Evolutionary conservation across 2,888 invertebrate species (phyloP), one percentile per base, ranked within the genome.

Genomic region (Onchidella celtica): DNA sequence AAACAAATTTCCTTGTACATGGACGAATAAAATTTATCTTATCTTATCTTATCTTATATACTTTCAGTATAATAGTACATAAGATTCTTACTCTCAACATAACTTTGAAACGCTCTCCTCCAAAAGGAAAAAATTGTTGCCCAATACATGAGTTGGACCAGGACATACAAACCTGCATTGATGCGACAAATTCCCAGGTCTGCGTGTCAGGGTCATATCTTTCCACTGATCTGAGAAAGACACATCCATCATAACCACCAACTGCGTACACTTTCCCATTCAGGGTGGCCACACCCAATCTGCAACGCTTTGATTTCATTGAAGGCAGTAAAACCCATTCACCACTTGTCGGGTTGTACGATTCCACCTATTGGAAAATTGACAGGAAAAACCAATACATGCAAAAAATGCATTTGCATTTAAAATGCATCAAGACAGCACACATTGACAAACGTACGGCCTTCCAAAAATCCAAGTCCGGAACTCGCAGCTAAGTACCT

Each of bases 221-320:
- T 93, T 97, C 97, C 0, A 97, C 97, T 0, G 96, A 95, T 89
- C 96, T 95, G 74, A 97, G 94, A 93, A 97, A 97, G 2, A 96
- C 95, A 81, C 96, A 95, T 1, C 97, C 97, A 93, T 97, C 97
- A 90, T 97, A 97, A 2, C 97, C 93, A 2, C 93, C 93, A 0
- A 91, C 90, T 17, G 91, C 97, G 91, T 96, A 97, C 27, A 97
- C 94, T 93, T 96, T 97, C 2, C 96, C 96, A 89, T 96, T 96
- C 3, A 97, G 94, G 36, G 96, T 95, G 0, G 97, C 96, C 1
- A 97, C 97, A 0, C 97, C 97, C 6, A 97, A 94, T 6, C 97
- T 95, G 93, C 97, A 97, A 57, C 97, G 95, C 90, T 96, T 95
- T 11, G 96, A 96, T 61, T 96, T 93, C 97, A 97, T 97, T 0